Base-by-base conservation (phyloP, 2,113 vertebrate species). In the Gobio gobio region DNA sequence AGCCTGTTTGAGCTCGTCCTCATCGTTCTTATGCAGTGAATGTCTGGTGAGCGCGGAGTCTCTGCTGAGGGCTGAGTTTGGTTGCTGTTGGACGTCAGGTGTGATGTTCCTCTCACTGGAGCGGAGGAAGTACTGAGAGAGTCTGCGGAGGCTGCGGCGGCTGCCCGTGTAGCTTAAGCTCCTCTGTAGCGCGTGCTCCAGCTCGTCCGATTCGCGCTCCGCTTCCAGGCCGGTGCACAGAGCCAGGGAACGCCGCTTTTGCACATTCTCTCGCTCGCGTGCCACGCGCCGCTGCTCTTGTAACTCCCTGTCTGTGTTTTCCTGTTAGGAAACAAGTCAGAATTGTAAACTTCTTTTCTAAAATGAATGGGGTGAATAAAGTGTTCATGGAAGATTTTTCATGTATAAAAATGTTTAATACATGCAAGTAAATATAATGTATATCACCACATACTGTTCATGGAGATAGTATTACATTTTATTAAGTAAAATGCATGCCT, bases 191-290 rank as follows among this genome's bases (percentile, higher is more conserved):
- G 95, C 91, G 63, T 91, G 92, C 89, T 95, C 95, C 73, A 96
- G 90, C 51, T 95, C 95, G 83, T 85, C 2, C 84, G 89, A 68
- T 84, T 92, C 75, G 78, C 79, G 56, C 26, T 89, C 76, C 14
- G 88, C 70, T 22, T 95, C 92, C 58, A 92, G 89, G 7, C 92
- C 93, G 0, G 92, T 90, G 73, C 93, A 95, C 20, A 92, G 77
- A 0, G 93, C 94, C 87, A 95, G 74, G 7, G 95, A 96, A 29
- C 94, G 94, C 1, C 94, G 94, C 84, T 94, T 95, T 87, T 94
- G 93, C 18, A 80, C 83, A 0, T 91, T 91, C 78, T 93, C 91
- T 20, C 90, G 93, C 73, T 95, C 93, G 13, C 94, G 93, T 45
- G 92, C 92, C 72, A 92, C 78, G 13, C 94, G 93, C 86, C 91